Base-by-base conservation (phyloP, 53 echinoderm and acorn worm species). In the Paelopatides confundens region DNA sequence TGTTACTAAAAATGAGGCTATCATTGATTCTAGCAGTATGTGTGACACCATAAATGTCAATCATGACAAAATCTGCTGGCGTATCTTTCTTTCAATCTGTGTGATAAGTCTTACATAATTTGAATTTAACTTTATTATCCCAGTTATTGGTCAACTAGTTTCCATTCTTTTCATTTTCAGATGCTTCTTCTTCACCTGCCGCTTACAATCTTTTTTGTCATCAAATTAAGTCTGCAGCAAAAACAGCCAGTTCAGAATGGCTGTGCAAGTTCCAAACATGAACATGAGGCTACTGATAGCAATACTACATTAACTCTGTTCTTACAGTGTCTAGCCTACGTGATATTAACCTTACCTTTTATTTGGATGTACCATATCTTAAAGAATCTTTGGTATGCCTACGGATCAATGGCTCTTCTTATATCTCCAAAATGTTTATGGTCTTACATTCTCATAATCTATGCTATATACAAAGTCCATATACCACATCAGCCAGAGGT, bases 101-200 rank as follows among this genome's bases (percentile, higher is more conserved):
- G 43, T 10, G 43, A 40, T 40, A 40, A 40, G 5, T 43, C 43
- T 12, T 8, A 0, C 43, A 43, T 43, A 43, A 10, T 43, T 43
- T 43, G 1, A 3, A 43, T 43, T 43, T 12, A 43, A 43, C 43
- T 43, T 43, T 40, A 40, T 40, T 0, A 4, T 76, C 43, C 43
- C 54, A 58, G 58, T 58, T 23, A 58, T 58, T 6, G 21, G 21
- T 58, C 21, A 3, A 6, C 4, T 5, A 58, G 21, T 23, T 58
- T 58, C 58, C 5, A 58, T 21, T 31, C 31, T 7, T 27, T 63
- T 63, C n/a, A n/a, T 34, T 31, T 31, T 12, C 91, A 95, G 95
- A 84, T 95, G 89, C 27, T 92, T 15, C 31, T 90, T 15, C 90
- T 95, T 64, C 98, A 98, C 49, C 38, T 90, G 24, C 94, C 94